Base-by-base conservation (phyloP, 2,113 vertebrate genomes). In the Gyps fulvus region DNA sequence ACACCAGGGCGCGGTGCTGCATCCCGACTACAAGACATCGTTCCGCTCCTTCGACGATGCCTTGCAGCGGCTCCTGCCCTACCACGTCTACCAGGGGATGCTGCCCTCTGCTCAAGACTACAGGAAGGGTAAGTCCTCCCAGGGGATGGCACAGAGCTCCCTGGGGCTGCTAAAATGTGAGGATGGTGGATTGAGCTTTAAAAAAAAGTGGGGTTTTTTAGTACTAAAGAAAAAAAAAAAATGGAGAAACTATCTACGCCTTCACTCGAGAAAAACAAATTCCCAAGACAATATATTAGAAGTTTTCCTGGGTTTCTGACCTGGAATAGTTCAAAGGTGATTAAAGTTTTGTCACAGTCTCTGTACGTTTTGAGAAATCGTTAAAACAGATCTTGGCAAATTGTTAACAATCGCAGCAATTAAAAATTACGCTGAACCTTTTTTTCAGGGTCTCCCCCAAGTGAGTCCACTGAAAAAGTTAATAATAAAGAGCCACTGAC, bases 31-130 rank as follows among this genome's bases (percentile, higher is more conserved):
- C 98, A 98, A 98, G 88, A 98, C 98, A 2, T 98, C 99, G 50
- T 99, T 99, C 97, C 95, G 97, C 89, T 99, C 99, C 6, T 98
- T 99, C 65, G 98, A 99, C 77, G 99, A 99, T 40, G 98, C 99
- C 8, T 82, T 99, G 69, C 96, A 98, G 43, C 97, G 99, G 80
- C 98, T 99, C 63, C 98, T 99, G 82, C 99, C 99, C 95, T 99
- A 99, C 97, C 99, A 99, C 20, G 98, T 99, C 59, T 99, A 99
- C 98, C 99, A 99, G 98, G 99, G 99, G 16, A 97, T 98, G 59
- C 98, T 99, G 87, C 99, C 99, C 74, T 98, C 99, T 11, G 95
- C 98, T 38, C 97, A 97, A 18, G 99, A 99, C 91, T 99, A 98
- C 96, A 96, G 97, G 31, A 98, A 97, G 98, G 99, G 99, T 98